Conservation (phyloP, 2,113 vertebrate species). For the Neogale vison region DNA sequence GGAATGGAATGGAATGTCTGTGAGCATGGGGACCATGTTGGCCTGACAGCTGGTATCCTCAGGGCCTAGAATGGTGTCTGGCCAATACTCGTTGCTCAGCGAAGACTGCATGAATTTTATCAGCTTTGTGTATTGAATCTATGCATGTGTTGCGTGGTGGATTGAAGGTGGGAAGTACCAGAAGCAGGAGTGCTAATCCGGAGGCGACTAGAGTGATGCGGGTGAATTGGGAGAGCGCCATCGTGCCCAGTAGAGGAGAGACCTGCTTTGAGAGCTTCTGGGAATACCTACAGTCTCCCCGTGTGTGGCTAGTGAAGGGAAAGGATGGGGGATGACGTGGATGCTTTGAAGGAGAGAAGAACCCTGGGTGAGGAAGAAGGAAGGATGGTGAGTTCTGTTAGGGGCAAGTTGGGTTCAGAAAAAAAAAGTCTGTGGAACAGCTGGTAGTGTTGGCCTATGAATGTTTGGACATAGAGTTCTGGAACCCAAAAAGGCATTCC, state of each 20-base stretch:
- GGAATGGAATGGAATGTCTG: background rate
- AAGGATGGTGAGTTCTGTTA: background rate
- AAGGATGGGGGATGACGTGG: background rate
- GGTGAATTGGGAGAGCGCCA: background rate
- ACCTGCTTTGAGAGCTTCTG: background rate
- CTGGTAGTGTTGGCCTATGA: background rate
- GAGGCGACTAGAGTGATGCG: too few relatives aligned
- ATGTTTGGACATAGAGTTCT: background rate
- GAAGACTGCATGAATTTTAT: background rate
- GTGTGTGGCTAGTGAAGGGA: background rate
- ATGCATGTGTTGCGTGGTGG: rapidly evolving
- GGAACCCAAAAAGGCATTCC: background rate
- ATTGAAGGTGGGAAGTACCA: background rate
- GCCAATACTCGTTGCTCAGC: background rate
- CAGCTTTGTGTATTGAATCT: background rate
- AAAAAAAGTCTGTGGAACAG: background rate
- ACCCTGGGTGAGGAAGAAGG: background rate
- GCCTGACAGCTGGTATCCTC: background rate
- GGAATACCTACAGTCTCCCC: background rate
- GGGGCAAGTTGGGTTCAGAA: background rate
- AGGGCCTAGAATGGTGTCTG: background rate
- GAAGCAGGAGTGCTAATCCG: background rate
- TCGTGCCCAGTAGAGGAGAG: background rate
- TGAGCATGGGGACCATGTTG: background rate
- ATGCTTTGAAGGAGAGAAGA: background rate